Percentiles rank a stretch among this genome's conserved stretches.
Evolutionary conservation across 2,888 invertebrate genomes (phyloP).

Genomic region (Megastigmus dorsalis): DNA sequence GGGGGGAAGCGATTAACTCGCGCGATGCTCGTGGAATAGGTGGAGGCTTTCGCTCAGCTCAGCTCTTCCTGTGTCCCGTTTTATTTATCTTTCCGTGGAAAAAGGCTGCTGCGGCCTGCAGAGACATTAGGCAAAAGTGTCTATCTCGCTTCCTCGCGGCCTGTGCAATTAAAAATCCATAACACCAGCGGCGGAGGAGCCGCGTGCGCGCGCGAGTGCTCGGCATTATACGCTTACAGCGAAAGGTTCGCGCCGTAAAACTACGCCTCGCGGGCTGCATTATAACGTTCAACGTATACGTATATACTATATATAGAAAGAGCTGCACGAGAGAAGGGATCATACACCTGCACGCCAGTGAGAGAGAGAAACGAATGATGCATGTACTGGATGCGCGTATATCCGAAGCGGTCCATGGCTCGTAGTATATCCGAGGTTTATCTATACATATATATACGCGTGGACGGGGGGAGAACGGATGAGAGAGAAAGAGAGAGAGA

Average conservation of each 20-base stretch:
- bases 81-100: slow-evolving; percentile 1
- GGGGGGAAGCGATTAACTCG: slow-evolving; percentile 17
- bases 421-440: no score
- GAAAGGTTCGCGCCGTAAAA: not conserved
- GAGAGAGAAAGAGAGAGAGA: not conserved
- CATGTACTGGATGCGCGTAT: not conserved
- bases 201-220: no score
- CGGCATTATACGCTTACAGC: not conserved
- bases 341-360: slow-evolving; percentile 16
- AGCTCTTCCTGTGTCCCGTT: slow-evolving; percentile 17
- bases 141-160: no score
- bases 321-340: not conserved
- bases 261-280: not conserved
- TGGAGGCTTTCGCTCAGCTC: not conserved
- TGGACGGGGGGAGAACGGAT: not conserved
- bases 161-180: slow-evolving; percentile 32
- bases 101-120: not conserved
- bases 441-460: not conserved
- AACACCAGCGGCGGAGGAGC: not conserved
- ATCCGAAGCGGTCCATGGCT: no score
- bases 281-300: no score
- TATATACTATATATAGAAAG: no score
- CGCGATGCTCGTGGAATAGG: not conserved
- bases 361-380: slow-evolving; percentile 24
- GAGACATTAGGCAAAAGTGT: not conserved